Evolutionary conservation across 2,888 invertebrate genomes (phyloP).

Genomic region (Teleiodes luculella): DNA sequence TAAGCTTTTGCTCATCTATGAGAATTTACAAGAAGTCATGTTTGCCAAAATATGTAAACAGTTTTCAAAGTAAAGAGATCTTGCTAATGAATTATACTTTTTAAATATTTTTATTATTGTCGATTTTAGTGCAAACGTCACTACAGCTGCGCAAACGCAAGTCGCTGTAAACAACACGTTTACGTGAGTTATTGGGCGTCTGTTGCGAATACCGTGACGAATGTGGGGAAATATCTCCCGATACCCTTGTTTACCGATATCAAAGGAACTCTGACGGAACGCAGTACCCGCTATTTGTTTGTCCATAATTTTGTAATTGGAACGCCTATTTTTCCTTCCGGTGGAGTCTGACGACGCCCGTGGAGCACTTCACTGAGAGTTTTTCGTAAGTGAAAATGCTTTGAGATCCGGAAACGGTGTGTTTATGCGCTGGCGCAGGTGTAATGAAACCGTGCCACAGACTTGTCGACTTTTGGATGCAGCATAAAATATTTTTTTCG

Average conservation of each 20-base stretch:
- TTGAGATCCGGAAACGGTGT: slow-evolving; percentile 36
- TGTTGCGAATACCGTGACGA: slow-evolving; percentile 1
- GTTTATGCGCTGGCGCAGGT: slow-evolving; percentile 46
- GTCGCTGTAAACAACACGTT: background rate
- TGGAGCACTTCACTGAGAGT: background rate
- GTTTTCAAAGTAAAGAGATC: too few relatives aligned
- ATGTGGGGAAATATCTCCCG: background rate
- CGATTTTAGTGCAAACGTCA: background rate
- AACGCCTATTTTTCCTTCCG: background rate
- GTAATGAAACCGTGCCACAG: slow-evolving; percentile 39
- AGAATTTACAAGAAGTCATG: too few relatives aligned
- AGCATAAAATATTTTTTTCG: background rate
- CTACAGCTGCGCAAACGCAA: background rate
- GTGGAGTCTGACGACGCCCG: too few relatives aligned
- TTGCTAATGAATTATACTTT: too few relatives aligned
- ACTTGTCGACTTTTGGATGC: background rate
- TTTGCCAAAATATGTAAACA: too few relatives aligned
- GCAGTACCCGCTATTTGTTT: background rate
- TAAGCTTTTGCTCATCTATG: too few relatives aligned
- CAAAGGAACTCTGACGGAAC: slow-evolving; percentile 1
- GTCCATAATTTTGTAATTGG: background rate
- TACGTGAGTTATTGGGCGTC: slow-evolving; percentile 3
- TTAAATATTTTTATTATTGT: too few relatives aligned
- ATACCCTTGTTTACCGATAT: background rate
- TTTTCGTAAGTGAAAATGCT: background rate